Base-by-base conservation (phyloP, 2,113 vertebrate genomes). In the Corydoras sp. region DNA sequence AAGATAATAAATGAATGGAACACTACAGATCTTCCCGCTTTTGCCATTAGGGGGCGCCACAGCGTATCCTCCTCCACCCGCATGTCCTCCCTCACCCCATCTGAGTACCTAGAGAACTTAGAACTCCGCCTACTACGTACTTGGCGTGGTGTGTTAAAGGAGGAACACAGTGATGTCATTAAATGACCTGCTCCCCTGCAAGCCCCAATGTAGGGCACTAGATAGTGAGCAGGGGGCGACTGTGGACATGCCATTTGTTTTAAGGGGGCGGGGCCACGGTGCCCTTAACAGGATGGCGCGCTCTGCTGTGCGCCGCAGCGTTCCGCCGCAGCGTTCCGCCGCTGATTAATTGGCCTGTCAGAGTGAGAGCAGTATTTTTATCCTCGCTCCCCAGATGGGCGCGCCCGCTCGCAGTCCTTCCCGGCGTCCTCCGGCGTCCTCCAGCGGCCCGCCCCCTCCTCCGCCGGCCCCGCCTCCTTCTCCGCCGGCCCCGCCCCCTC, bases 261-360 rank as follows among this genome's bases (percentile, higher is more conserved):
- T 78, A 78, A 78, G 67, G 76, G 71, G 71, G 71, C 71, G 58
- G 73, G 15, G 48, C 72, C 71, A 56, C 29, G 69, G 49, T 70
- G 62, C 55, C 68, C 72, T 80, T 77, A 77, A 65, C 64, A 79
- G 77, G 76, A 78, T 77, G 18, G 18, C 18, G 18, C 18, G 79
- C 74, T 79, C 65, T 61, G 49, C 30, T 48, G 68, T n/a, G 79
- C 43, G 51, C 78, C 13, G 81, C 76, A 77, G 78, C 60, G 77
- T 73, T 75, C 79, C 78, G 74, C 78, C 76, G 64, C 81, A n/a
- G n/a, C 60, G 77, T 73, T 75, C 79, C 78, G 74, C 78, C 76
- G 64, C 81, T 83, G 81, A 83, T 83, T 83, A 83, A 83, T 83
- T 81, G 77, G 77, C 79, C 74, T 83, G 81, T 82, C 80, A 82